Conservation (phyloP, 2,888 invertebrate genomes). For the Branchinecta sandiegonensis region DNA sequence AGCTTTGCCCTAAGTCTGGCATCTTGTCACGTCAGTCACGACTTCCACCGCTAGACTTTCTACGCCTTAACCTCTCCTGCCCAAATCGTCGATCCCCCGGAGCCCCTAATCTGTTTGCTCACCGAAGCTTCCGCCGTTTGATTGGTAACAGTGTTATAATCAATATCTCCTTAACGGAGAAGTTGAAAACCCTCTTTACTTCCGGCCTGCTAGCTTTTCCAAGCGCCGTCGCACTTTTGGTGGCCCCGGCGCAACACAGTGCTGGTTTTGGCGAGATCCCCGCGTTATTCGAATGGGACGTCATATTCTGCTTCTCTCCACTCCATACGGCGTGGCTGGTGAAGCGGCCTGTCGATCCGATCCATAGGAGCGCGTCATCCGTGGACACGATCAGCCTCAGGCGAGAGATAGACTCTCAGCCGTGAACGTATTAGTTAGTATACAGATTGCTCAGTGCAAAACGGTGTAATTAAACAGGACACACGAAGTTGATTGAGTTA, state of each 20-base stretch:
- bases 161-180: slow-evolving; percentile 14
- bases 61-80: not conserved
- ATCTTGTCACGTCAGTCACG: no score
- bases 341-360: not conserved
- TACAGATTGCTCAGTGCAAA: no score
- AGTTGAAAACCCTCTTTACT: slow-evolving; percentile 12
- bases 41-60: no score
- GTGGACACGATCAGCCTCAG: not conserved
- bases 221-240: slow-evolving; percentile 6
- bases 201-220: not conserved
- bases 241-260: slow-evolving; percentile 7
- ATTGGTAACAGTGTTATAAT: slow-evolving; percentile 15
- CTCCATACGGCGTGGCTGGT: not conserved
- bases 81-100: slow-evolving; percentile 9
- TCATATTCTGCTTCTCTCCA: slow-evolving; percentile 8
- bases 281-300: not conserved
- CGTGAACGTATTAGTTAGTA: not conserved
- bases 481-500: no score
- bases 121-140: slow-evolving; percentile 15
- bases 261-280: not conserved
- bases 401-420: slow-evolving; percentile 9
- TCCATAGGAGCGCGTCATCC: not conserved
- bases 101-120: slow-evolving; percentile 13
- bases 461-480: no score
- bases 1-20: no score